These are phyloP conservation scores for Benitochromis conjunctus DNA, from an alignment of 2,113 vertebrate species.

Conservation along the genomic window DNA sequence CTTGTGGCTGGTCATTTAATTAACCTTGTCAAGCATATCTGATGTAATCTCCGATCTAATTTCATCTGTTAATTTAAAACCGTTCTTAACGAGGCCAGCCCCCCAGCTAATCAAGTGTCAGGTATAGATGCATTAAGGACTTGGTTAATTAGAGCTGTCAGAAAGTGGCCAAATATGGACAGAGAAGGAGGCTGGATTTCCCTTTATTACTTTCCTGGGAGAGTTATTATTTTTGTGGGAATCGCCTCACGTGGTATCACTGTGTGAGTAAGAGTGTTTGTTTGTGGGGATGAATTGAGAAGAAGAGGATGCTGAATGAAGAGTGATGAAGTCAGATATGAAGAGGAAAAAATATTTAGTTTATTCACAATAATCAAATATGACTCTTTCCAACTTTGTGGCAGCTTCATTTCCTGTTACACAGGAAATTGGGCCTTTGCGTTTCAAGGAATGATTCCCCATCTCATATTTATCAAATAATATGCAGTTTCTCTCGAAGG, in stretches of 20 bases:
- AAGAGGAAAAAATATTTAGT: slow-evolving; percentile 7
- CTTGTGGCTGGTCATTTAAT: slow-evolving; percentile 66
- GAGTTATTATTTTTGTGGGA: slow-evolving; percentile 43
- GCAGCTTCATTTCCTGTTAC: slow-evolving; percentile 66
- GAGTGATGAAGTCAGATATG: slow-evolving; percentile 6
- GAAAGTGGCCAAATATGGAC: slow-evolving; percentile 56
- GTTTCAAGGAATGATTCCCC: slow-evolving; percentile 42
- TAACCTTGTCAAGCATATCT: slow-evolving; percentile 66
- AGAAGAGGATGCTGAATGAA: too few relatives aligned
- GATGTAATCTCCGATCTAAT: slow-evolving; percentile 61
- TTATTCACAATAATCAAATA: slow-evolving; percentile 40
- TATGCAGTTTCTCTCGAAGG: neutral
- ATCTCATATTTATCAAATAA: slow-evolving; percentile 48
- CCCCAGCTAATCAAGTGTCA: slow-evolving; percentile 70
- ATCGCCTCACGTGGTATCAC: slow-evolving; percentile 26
- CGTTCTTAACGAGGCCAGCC: slow-evolving; percentile 57
- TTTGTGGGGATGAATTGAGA: neutral
- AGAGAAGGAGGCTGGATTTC: slow-evolving; percentile 15
- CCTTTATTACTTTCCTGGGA: slow-evolving; percentile 50
- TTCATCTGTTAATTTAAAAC: slow-evolving; percentile 71
- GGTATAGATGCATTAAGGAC: slow-evolving; percentile 37
- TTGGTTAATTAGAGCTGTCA: slow-evolving; percentile 69
- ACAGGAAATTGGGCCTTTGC: slow-evolving; percentile 60
- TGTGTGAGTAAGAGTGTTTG: neutral
- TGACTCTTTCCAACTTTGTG: slow-evolving; percentile 45